Conservation (phyloP, 2,113 vertebrate genomes). For the Calyptommatus sinebrachiatus region DNA sequence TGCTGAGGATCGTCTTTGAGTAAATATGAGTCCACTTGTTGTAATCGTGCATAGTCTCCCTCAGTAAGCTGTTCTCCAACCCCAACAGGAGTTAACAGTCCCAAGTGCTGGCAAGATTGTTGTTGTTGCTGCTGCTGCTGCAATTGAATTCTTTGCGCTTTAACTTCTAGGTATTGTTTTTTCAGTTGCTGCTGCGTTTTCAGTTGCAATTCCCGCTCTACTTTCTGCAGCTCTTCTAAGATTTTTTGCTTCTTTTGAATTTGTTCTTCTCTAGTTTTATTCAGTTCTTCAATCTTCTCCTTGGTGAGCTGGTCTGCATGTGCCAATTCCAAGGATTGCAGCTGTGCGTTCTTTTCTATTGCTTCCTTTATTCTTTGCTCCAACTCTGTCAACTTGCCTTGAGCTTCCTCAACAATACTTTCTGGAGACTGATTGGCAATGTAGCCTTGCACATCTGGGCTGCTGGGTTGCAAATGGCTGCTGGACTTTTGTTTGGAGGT, state of each 20-base stretch:
- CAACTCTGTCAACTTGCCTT: slow-evolving; percentile 98
- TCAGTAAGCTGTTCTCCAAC: slow-evolving; percentile 88
- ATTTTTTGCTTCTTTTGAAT: slow-evolving; percentile 99
- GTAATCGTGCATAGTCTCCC: slow-evolving; percentile 89
- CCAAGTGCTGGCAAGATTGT: slow-evolving; percentile 83
- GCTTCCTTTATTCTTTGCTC: slow-evolving; percentile 98
- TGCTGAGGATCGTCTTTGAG: slow-evolving; percentile 83
- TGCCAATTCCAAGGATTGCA: slow-evolving; percentile 96
- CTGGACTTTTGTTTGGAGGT: slow-evolving; percentile 95
- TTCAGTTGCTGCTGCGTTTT: slow-evolving; percentile 99
- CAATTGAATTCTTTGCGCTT: slow-evolving; percentile 89
- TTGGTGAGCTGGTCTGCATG: slow-evolving; percentile 99
- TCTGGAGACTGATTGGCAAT: slow-evolving; percentile 94
- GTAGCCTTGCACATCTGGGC: slow-evolving; percentile 85
- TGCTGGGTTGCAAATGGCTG: slow-evolving; percentile 83
- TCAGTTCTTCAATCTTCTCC: slow-evolving; percentile 99
- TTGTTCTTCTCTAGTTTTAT: slow-evolving; percentile 98
- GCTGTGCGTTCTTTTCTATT: slow-evolving; percentile 97
- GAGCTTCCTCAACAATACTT: slow-evolving; percentile 99
- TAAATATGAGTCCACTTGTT: slow-evolving; percentile 92
- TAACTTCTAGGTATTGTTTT: slow-evolving; percentile 99
- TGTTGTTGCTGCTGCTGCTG: slow-evolving; percentile 75
- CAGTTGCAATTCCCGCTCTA: slow-evolving; percentile 95
- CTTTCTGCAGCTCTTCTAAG: slow-evolving; percentile 98
- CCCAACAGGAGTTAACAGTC: slow-evolving; percentile 82